Base-by-base conservation (phyloP, 64 coral and sea anemone species). In the Montipora cactus region DNA sequence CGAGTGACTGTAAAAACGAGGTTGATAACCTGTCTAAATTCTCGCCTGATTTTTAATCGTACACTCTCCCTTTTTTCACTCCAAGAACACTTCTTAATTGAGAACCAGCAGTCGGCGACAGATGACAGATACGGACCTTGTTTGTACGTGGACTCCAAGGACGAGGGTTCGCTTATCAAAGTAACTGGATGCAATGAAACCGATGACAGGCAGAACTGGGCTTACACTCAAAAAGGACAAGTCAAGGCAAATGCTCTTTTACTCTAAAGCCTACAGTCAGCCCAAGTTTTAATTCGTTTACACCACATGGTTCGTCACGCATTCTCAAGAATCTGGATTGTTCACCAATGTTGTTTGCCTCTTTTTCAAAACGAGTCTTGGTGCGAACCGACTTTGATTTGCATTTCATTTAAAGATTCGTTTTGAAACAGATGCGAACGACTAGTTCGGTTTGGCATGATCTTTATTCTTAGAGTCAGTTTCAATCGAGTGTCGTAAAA, bases 181-280 rank as follows among this genome's bases (percentile, higher is more conserved):
- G 85, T 99, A 37, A 99, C 97, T 4, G 97, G 94, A 47, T 99
- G 97, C 74, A 99, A 96, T 47, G 88, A 92, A 8, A 89, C 82
- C 28, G 97, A 99, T 45, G 97, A 94, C 21, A 88, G 89, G 66
- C 97, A 99, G 76, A 47, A 70, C n/a, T 99, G 95, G 79, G 16
- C 77, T 79, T 99, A 99, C 64, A 99, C 95, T 7, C 53, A 92
- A 0, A 99, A 99, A 57, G 97, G 97, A 76, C 91, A 96, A 88
- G 67, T 99, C 5, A 88, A 90, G 94, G 97, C 95, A 78, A 77
- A 4, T 21, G 18, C 64, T 68, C 37, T 37, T 37, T 37, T 37
- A 37, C 37, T 37, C 37, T 0, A 37, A 37, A 37, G 37, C 37
- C 37, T 37, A 37, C 2, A 37, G 37, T 37, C 0, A 37, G 37